phyloP scores from a whole-genome alignment of 1,140 invertebrate genomes.

The Diachasma alloeum region DNA sequence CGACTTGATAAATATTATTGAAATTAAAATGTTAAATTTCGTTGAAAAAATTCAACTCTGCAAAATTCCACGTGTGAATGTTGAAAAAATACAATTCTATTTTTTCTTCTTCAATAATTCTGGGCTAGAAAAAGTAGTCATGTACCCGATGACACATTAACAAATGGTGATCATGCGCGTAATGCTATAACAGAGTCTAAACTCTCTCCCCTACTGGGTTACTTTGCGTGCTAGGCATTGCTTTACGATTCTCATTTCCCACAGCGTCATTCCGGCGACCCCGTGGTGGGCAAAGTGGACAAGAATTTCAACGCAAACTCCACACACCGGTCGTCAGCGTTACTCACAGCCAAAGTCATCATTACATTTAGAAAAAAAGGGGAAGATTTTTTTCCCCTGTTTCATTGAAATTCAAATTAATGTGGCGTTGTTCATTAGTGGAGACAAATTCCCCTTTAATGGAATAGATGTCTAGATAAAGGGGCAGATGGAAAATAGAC shows the following conservation, averaged over 20 bases:
- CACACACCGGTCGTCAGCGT: background rate
- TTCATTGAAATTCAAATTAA: background rate
- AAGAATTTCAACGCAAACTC: constrained; percentile 18
- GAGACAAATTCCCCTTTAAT: background rate
- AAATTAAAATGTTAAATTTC: too few species aligned
- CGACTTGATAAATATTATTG: too few species aligned
- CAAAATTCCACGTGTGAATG: too few species aligned
- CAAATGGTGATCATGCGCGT: constrained; percentile 2
- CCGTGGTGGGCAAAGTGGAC: constrained; percentile 26
- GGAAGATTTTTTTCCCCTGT: background rate
- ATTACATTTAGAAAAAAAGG: background rate
- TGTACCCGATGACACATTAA: background rate
- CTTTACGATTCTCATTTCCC: constrained; percentile 59
- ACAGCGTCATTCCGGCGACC: constrained; percentile 49
- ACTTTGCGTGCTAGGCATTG: constrained; percentile 50
- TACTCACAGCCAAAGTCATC: background rate
- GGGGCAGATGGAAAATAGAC: too few species aligned
- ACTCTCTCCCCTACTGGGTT: constrained; percentile 12
- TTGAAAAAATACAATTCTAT: too few species aligned
- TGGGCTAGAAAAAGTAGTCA: background rate
- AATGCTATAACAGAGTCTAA: background rate
- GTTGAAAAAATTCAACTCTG: too few species aligned
- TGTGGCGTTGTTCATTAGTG: background rate
- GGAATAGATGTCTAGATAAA: too few species aligned
- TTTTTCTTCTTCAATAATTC: too few species aligned